Base-by-base conservation (phyloP, 92 coral and sea anemone genomes). In the Plumapathes pennacea region DNA sequence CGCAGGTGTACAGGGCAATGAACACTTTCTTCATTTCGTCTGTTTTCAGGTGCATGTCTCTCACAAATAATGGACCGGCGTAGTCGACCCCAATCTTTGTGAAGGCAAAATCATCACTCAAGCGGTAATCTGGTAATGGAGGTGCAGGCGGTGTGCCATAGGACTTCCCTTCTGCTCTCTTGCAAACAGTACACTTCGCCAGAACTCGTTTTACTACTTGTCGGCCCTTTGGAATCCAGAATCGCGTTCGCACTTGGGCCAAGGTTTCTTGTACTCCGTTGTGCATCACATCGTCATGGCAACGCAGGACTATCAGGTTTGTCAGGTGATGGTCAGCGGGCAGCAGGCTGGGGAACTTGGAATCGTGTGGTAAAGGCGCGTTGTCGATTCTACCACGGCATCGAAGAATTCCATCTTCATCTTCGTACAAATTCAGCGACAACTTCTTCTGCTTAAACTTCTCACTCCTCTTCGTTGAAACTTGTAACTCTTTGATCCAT, bases 211-310 rank as follows among this genome's bases (percentile, higher is more conserved):
- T 64, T 20, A 64, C 67, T 1, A 66, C 41, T 42, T 67, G 71
- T 10, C 76, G 46, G 0, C 77, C 77, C 42, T 61, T 72, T 27
- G 50, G 55, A 25, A 76, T 39, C 82, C 82, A 65, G 18, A 33
- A 65, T 45, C 56, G 25, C 10, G 69, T 44, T 66, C 82, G 39
- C 19, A 56, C 25, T 57, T 76, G 68, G 14, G 69, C 24, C 38
- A 60, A 58, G 10, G 77, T 76, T 30, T 66, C 69, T 20, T 54
- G 13, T 2, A 65, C 61, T 24, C 76, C 69, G 31, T 67, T 67
- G 25, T 56, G 82, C 51, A 54, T 42, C 9, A 65, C 58, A 34
- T 32, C 70, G 5, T 39, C 60, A 30, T 74, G 75, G 30, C 59
- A 48, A 15, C 39, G 46, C 19, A 52, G 37, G 10, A 76, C 51